Base-by-base conservation (phyloP, 35 echinoderm and acorn worm genomes). In the Acanthaster planci region DNA sequence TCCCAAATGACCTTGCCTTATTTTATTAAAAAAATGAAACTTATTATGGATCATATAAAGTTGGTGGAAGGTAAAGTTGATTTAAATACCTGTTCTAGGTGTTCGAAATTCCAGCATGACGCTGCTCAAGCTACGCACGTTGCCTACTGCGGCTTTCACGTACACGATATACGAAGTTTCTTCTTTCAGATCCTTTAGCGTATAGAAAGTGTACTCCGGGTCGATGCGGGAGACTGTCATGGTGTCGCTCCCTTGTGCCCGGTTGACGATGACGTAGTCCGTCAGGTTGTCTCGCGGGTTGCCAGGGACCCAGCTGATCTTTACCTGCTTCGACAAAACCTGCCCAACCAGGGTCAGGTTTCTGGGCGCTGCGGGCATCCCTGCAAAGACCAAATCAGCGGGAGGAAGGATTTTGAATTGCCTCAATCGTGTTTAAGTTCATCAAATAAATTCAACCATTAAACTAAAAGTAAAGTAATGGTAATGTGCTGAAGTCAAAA, bases 191-290 rank as follows among this genome's bases (percentile, higher is more conserved):
- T 72, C 64, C 64, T 72, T 72, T 10, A 72, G 34, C 2, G 64
- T 72, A 26, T 27, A 72, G 23, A 26, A 72, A 10, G 18, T 72
- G 16, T 72, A 72, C 64, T 72, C 64, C 26, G 64, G 64, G 64
- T 72, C 64, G 34, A 72, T 72, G 19, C 64, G 64, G 64, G 19
- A 27, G 26, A 72, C 64, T 10, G 64, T 30, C 34, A 27, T 72
- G 19, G 64, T 72, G 64, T 72, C 64, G 64, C 64, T 72, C 64
- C 64, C 64, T 26, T 72, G 21, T 2, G 64, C 64, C 34, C 64
- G 23, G 64, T 72, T 72, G 64, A 72, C 64, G 64, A 72, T 72
- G 19, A 72, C 34, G 64, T 72, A 72, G 34, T 72, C 64, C 21
- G 64, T 72, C 9, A 72, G 26, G 64, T 26, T 26, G 23, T 72